Evolutionary conservation across 2,113 vertebrate species (phyloP).

Genomic region (Acanthochromis polyacanthus): DNA sequence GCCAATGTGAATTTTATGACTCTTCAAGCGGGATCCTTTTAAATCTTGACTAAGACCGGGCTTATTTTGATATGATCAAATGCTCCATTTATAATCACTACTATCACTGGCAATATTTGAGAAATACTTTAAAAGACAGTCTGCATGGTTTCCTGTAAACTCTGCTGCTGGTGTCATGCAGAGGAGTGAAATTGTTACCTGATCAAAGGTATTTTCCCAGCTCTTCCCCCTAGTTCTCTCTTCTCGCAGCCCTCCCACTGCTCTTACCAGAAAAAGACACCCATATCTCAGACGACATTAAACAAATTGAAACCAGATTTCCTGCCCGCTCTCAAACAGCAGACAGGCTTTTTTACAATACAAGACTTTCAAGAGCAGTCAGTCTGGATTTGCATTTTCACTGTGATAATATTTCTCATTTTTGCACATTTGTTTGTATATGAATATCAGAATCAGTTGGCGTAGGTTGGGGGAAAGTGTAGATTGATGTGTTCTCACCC

Average conservation of each 20-base stretch:
- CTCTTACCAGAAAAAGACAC: constrained; percentile 69
- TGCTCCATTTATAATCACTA: background rate
- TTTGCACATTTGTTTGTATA: background rate
- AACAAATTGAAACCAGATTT: constrained; percentile 79
- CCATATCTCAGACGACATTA: constrained; percentile 71
- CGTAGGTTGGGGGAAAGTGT: background rate
- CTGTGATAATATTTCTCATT: constrained; percentile 9
- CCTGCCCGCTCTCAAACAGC: constrained; percentile 53
- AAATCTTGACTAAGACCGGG: background rate
- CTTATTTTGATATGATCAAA: constrained; percentile 2
- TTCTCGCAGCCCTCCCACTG: constrained; percentile 59
- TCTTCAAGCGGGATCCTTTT: constrained; percentile 1
- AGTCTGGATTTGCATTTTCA: constrained; percentile 25
- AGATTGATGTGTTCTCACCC: constrained; percentile 6
- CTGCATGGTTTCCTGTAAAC: constrained; percentile 46
- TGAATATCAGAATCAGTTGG: constrained; percentile 8
- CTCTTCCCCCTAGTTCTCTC: constrained; percentile 26
- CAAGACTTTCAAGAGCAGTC: constrained; percentile 51
- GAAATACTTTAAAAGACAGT: background rate
- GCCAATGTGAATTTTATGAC: constrained; percentile 15
- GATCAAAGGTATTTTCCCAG: constrained; percentile 61
- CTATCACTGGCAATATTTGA: constrained; percentile 2
- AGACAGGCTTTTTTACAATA: constrained; percentile 49
- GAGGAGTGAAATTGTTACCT: constrained; percentile 52
- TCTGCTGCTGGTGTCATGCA: constrained; percentile 13